phyloP scores from a whole-genome alignment of 2,888 invertebrate species.

The Bembecia ichneumoniformis region DNA sequence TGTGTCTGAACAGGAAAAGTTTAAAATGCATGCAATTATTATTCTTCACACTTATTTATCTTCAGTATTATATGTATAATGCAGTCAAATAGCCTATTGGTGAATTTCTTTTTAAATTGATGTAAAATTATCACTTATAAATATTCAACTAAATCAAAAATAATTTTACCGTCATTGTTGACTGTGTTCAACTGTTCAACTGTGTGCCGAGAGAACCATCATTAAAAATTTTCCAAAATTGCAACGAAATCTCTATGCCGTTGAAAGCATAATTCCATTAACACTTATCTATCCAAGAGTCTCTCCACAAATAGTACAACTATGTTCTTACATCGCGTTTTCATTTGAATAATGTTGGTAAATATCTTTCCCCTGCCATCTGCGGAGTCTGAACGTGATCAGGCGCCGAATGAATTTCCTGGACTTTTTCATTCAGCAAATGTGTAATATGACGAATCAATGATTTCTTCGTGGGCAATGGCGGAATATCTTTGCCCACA shows the following conservation, averaged over 20 bases:
- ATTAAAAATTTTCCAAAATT: neutral
- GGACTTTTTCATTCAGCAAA: slow-evolving; percentile 25
- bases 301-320: slow-evolving; percentile 45
- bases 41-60: too few relatives aligned
- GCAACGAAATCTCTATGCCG: slow-evolving; percentile 38
- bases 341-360: slow-evolving; percentile 23
- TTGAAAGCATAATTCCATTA: slow-evolving; percentile 45
- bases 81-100: too few relatives aligned
- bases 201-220: too few relatives aligned
- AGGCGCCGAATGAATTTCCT: slow-evolving; percentile 15
- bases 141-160: too few relatives aligned
- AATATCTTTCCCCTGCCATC: slow-evolving; percentile 22
- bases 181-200: too few relatives aligned
- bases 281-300: slow-evolving; percentile 35
- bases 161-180: too few relatives aligned
- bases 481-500: slow-evolving; percentile 39
- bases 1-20: too few relatives aligned
- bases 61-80: too few relatives aligned
- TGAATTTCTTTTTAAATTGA: too few relatives aligned
- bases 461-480: slow-evolving; percentile 22
- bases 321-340: slow-evolving; percentile 25
- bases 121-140: too few relatives aligned
- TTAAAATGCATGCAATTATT: too few relatives aligned
- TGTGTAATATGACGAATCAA: slow-evolving; percentile 35
- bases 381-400: neutral